These are phyloP conservation scores for Hydrolagus affinis DNA, from an alignment of 2,113 vertebrate genomes.

Conservation along the genomic window DNA sequence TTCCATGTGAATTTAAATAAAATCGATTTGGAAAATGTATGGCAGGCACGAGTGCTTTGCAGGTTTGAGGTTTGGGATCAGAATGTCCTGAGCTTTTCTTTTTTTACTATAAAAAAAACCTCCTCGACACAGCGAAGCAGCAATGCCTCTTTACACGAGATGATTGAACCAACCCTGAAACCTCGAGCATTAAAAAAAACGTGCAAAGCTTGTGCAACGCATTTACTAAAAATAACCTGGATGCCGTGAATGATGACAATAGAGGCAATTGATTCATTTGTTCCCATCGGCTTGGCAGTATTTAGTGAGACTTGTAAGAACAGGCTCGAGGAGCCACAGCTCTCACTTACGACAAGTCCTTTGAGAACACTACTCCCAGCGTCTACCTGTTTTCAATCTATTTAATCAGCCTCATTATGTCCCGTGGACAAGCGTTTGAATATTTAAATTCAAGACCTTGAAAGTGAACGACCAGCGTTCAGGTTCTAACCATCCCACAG, in stretches of 20 bases:
- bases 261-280: background rate
- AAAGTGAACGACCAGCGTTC: slow-evolving; percentile 3
- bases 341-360: background rate
- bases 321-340: background rate
- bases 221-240: background rate
- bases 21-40: background rate
- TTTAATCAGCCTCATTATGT: slow-evolving; percentile 28
- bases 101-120: background rate
- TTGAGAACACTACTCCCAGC: background rate
- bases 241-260: background rate
- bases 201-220: slow-evolving; percentile 5
- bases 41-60: no score
- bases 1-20: background rate
- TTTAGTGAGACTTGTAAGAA: slow-evolving; percentile 2
- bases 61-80: background rate
- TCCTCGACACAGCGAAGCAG: background rate
- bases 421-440: background rate
- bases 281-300: background rate
- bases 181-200: background rate
- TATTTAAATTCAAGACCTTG: background rate
- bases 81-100: background rate
- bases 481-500: no score
- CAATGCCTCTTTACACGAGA: background rate
- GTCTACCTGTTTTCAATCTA: slow-evolving; percentile 24
- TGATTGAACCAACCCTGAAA: background rate